Evolutionary conservation across 1,140 invertebrate genomes (phyloP).

Genomic region (Ladona fulva): DNA sequence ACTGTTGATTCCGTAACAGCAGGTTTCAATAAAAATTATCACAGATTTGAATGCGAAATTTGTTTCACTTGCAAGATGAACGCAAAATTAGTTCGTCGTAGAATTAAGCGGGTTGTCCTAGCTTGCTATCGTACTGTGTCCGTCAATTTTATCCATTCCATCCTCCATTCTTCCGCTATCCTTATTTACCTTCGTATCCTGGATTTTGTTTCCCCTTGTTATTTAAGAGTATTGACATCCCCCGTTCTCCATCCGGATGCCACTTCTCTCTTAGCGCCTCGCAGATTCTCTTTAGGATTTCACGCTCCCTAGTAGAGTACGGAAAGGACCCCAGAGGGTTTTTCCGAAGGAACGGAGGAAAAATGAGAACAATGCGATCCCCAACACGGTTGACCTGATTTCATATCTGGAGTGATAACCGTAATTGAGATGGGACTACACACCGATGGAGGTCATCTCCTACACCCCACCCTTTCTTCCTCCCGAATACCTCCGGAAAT

Average conservation of each 20-base stretch:
- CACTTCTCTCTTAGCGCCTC: background rate
- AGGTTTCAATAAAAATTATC: too few species aligned
- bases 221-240: background rate
- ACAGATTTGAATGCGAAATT: too few species aligned
- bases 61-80: too few species aligned
- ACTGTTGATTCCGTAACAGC: too few species aligned
- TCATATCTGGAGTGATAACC: constrained; percentile 1
- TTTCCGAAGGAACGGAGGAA: too few species aligned
- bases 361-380: background rate
- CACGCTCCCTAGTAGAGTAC: background rate
- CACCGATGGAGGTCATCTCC: background rate
- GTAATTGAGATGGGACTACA: constrained; percentile 1
- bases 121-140: background rate
- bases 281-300: background rate
- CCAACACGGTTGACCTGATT: constrained; percentile 7
- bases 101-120: too few species aligned
- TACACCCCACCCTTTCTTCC: background rate
- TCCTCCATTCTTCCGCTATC: background rate
- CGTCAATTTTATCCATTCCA: background rate
- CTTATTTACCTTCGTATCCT: too few species aligned
- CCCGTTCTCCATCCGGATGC: background rate
- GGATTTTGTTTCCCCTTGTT: too few species aligned
- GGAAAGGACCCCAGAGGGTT: background rate
- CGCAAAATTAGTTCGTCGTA: too few species aligned
- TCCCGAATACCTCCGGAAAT: background rate